These are phyloP conservation scores for Solenodon paradoxus DNA, from an alignment of 2,113 vertebrate species.

Conservation along the genomic window DNA sequence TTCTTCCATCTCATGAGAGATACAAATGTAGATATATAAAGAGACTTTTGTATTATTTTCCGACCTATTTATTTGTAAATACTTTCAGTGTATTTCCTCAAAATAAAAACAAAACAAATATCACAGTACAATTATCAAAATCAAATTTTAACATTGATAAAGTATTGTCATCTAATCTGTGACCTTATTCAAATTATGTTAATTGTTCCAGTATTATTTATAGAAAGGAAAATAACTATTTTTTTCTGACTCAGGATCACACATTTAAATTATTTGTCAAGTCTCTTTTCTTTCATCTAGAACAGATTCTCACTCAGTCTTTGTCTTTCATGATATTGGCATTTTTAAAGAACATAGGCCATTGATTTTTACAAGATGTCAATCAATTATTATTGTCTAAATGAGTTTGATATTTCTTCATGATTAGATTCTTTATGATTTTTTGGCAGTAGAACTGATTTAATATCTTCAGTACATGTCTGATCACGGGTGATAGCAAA, in stretches of 20 bases:
- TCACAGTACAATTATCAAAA: conserved; percentile 37
- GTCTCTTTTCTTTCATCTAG: neutral
- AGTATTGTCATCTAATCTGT: neutral
- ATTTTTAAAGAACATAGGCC: neutral
- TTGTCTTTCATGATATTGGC: no score
- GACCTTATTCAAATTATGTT: neutral
- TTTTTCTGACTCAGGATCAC: neutral
- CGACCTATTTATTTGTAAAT: conserved; percentile 21
- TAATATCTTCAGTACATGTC: neutral
- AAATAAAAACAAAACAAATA: neutral
- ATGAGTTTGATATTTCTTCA: neutral
- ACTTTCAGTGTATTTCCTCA: conserved; percentile 33
- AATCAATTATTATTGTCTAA: conserved; percentile 11
- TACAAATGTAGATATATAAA: neutral
- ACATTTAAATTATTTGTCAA: neutral
- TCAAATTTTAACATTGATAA: neutral
- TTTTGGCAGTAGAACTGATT: neutral
- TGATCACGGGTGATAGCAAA: neutral
- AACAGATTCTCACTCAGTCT: conserved; percentile 29
- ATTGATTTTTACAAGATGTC: conserved; percentile 22
- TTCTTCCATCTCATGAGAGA: neutral
- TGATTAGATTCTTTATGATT: neutral
- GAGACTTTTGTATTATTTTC: neutral
- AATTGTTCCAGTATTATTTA: neutral
- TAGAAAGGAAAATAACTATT: conserved; percentile 13